These are phyloP conservation scores for Bombus picipes DNA, from an alignment of 1,140 invertebrate genomes.

Conservation along the genomic window DNA sequence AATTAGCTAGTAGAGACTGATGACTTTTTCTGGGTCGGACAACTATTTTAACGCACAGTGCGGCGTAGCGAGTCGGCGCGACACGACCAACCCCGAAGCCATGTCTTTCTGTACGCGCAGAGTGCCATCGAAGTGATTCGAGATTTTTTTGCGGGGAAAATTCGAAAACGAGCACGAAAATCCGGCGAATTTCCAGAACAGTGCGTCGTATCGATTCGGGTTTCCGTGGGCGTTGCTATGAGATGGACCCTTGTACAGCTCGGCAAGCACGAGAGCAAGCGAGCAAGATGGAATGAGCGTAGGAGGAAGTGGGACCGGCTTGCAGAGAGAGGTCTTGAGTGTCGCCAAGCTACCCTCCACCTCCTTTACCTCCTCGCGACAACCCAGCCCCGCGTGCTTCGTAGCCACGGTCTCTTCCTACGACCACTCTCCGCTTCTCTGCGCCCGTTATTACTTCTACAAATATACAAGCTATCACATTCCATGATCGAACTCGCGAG, in stretches of 20 bases:
- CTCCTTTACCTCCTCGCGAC: conserved; percentile 71
- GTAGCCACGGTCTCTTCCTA: conserved; percentile 33
- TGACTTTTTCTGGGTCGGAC: too few relatives aligned
- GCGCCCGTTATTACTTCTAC: conserved; percentile 76
- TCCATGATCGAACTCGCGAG: conserved; percentile 64
- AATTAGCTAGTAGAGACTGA: too few relatives aligned
- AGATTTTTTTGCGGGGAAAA: conserved; percentile 55
- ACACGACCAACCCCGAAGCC: not conserved
- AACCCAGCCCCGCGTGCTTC: conserved; percentile 51
- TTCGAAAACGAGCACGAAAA: conserved; percentile 78
- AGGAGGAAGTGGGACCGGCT: conserved; percentile 22
- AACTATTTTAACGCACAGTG: too few relatives aligned
- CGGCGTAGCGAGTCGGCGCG: not conserved
- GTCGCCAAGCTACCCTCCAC: conserved; percentile 81
- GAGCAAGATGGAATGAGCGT: conserved; percentile 40
- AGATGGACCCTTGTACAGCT: conserved; percentile 83
- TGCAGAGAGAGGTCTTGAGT: conserved; percentile 78
- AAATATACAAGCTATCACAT: conserved; percentile 77
- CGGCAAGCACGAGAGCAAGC: conserved; percentile 45
- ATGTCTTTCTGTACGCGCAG: not conserved
- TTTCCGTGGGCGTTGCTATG: conserved; percentile 83
- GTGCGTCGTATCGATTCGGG: conserved; percentile 82
- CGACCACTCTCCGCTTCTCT: conserved; percentile 27
- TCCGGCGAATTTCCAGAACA: conserved; percentile 80
- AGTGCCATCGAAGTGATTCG: not conserved